Percentiles rank a stretch among this genome's conserved stretches.
Evolutionary conservation across 2,113 vertebrate genomes (phyloP).

Genomic region (Dendropsophus ebraccatus): DNA sequence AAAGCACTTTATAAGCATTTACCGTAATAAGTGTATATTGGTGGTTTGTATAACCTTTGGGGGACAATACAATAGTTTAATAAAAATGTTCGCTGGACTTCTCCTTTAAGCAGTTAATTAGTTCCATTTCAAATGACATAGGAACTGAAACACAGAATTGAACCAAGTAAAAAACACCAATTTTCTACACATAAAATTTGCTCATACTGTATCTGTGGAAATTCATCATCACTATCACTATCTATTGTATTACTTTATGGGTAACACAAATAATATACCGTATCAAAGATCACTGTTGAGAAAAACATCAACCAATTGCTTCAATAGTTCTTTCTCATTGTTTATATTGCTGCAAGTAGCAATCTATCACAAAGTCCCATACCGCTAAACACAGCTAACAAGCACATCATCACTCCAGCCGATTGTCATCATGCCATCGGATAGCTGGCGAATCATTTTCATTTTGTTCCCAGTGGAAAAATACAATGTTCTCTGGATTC

Average conservation of each 20-base stretch:
- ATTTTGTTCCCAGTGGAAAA: slow-evolving; percentile 50
- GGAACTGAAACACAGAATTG: neutral
- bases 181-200: neutral
- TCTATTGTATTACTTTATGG: neutral
- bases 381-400: slow-evolving; percentile 53
- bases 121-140: too few species aligned
- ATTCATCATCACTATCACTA: slow-evolving; percentile 1
- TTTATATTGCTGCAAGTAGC: slow-evolving; percentile 34
- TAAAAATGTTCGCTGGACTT: too few species aligned
- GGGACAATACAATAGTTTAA: too few species aligned
- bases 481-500: slow-evolving; percentile 50
- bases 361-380: slow-evolving; percentile 45
- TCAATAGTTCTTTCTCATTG: slow-evolving; percentile 32
- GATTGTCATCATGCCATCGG: slow-evolving; percentile 33
- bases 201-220: neutral
- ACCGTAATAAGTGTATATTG: too few species aligned
- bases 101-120: too few species aligned
- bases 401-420: slow-evolving; percentile 52
- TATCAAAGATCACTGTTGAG: slow-evolving; percentile 4
- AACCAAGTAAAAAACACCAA: neutral
- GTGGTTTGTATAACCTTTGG: too few species aligned
- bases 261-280: slow-evolving; percentile 17
- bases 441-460: slow-evolving; percentile 51
- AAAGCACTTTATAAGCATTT: too few species aligned
- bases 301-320: slow-evolving; percentile 22